Percentiles rank a stretch among this genome's conserved stretches.
These are phyloP conservation scores for Luffia ferchaultella DNA, from an alignment of 2,888 invertebrate species.

Conservation along the genomic window DNA sequence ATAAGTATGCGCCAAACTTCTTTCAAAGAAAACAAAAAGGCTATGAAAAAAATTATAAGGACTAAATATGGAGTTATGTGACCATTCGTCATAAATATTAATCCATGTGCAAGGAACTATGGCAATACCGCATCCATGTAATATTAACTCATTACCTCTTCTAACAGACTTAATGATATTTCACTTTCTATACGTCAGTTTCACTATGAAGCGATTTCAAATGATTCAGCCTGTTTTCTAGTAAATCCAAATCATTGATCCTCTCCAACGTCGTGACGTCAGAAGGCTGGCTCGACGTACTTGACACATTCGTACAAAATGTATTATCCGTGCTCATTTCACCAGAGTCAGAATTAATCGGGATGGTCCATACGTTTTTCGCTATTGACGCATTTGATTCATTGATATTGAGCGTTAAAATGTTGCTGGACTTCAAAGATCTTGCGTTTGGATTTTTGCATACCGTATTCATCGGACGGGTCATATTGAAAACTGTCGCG, in stretches of 20 bases:
- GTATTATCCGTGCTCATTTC: constrained; percentile 24
- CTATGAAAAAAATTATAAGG: too few species aligned
- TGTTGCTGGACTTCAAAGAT: constrained; percentile 17
- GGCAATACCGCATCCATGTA: too few species aligned
- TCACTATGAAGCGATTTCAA: constrained; percentile 37
- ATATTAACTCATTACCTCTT: too few species aligned
- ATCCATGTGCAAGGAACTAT: too few species aligned
- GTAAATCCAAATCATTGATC: constrained; percentile 46
- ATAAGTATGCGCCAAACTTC: too few species aligned
- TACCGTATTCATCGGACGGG: constrained; percentile 3
- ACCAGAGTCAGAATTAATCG: constrained; percentile 23
- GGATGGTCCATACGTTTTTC: constrained; percentile 34
- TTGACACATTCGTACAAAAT: constrained; percentile 19
- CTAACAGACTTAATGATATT: too few species aligned
- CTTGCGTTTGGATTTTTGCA: constrained; percentile 3
- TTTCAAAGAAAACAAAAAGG: too few species aligned
- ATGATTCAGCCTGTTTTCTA: constrained; percentile 44
- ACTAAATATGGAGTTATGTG: too few species aligned
- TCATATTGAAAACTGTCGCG: constrained; percentile 14
- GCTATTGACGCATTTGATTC: constrained; percentile 24
- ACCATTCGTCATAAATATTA: too few species aligned
- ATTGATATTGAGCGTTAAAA: constrained; percentile 26
- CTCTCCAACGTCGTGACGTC: constrained; percentile 48
- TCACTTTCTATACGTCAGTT: constrained; percentile 47
- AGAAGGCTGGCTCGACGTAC: constrained; percentile 28